Conservation (phyloP, 2,888 invertebrate genomes). For the Drosophila ezoana region DNA sequence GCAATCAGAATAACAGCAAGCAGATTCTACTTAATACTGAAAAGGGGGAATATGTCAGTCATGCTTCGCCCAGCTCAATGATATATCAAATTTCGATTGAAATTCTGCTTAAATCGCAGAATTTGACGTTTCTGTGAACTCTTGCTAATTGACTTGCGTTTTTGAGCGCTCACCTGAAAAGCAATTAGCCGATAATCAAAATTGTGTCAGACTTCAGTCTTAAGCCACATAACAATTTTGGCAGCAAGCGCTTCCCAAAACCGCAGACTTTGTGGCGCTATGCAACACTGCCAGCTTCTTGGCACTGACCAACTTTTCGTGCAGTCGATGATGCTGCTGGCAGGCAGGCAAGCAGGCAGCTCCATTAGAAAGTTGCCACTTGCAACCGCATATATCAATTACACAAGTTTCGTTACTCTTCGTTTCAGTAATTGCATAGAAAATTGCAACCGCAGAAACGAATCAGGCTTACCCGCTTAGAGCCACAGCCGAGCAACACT, state of each 20-base stretch:
- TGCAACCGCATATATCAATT: constrained; percentile 74
- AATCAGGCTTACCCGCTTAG: constrained; percentile 15
- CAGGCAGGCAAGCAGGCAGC: constrained; percentile 23
- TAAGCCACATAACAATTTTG: constrained; percentile 19
- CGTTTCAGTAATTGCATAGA: constrained; percentile 63
- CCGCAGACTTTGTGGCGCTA: constrained; percentile 63
- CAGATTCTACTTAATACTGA: too few relatives aligned
- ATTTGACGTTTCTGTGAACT: neutral
- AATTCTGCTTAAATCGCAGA: neutral
- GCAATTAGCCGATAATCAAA: constrained; percentile 55
- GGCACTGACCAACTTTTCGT: constrained; percentile 31
- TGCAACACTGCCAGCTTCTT: constrained; percentile 29
- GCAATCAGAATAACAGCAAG: too few relatives aligned
- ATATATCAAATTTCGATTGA: too few relatives aligned
- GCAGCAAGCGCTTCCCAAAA: constrained; percentile 15
- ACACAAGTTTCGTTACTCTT: constrained; percentile 63
- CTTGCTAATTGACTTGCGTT: constrained; percentile 18
- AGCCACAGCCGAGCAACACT: constrained; percentile 1
- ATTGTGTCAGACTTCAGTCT: constrained; percentile 46
- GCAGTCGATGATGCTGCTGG: constrained; percentile 23
- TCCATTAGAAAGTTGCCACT: constrained; percentile 67
- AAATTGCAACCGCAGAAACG: constrained; percentile 51
- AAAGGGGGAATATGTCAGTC: too few relatives aligned
- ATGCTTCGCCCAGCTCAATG: neutral
- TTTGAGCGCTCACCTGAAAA: constrained; percentile 31